Conservation (phyloP, 2,888 invertebrate genomes). For the Apamea anceps region DNA sequence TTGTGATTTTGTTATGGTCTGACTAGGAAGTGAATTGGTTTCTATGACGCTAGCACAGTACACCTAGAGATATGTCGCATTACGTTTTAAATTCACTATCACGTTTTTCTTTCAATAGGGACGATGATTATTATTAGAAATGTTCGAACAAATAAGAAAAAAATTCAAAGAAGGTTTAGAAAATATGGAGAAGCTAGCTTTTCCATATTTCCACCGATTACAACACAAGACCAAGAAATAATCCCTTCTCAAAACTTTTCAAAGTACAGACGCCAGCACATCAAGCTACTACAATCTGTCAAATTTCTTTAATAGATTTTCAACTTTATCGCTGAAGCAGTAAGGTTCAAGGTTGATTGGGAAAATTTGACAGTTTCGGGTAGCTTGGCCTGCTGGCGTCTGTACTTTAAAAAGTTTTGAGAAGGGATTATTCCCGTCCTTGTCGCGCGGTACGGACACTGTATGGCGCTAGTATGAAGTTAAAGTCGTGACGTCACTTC, state of each 20-base stretch:
- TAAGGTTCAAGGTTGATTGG: no score
- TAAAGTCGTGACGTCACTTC: not conserved
- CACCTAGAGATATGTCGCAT: constrained; percentile 73
- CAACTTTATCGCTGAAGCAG: no score
- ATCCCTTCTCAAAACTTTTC: no score
- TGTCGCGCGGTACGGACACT: not conserved
- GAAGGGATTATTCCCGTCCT: not conserved
- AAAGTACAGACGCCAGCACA: no score
- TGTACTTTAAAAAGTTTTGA: not conserved
- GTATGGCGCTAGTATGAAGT: not conserved
- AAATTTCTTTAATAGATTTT: no score
- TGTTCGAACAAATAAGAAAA: not conserved
- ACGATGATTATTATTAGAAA: not conserved
- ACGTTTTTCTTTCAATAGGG: constrained; percentile 14
- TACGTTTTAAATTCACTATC: constrained; percentile 40
- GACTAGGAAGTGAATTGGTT: constrained; percentile 64
- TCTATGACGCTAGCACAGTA: constrained; percentile 52
- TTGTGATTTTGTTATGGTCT: constrained; percentile 42
- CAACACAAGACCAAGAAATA: no score
- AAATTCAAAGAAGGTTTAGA: not conserved
- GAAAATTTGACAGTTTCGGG: no score
- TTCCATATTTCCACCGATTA: no score
- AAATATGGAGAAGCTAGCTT: no score
- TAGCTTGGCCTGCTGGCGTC: no score
- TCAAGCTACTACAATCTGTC: no score